Evolutionary conservation across 2,113 vertebrate genomes (phyloP).

Genomic region (Ptilorrhoa leucosticta): DNA sequence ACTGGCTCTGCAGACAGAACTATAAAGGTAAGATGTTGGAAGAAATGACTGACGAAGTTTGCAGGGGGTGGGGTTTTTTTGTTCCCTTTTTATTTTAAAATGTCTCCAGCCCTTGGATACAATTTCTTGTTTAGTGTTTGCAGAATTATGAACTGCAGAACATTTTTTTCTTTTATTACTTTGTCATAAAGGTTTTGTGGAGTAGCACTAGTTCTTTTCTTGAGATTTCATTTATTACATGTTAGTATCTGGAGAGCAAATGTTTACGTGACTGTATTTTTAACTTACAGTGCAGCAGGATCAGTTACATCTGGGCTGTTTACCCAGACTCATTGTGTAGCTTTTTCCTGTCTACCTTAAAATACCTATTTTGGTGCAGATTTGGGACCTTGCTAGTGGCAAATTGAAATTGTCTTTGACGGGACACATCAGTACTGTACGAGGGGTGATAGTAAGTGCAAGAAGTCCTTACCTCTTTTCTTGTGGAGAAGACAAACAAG

Average conservation of each 20-base stretch:
- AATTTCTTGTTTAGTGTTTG: background rate
- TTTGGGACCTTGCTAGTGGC: conserved; percentile 96
- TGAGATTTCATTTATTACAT: background rate
- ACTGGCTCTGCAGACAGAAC: conserved; percentile 97
- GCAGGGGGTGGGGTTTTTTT: fast-evolving
- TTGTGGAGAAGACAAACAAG: conserved; percentile 97
- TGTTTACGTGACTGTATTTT: background rate
- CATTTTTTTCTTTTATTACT: background rate
- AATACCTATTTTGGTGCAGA: conserved; percentile 72
- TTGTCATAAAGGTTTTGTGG: background rate
- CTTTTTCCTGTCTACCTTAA: background rate
- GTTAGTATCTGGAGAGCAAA: background rate
- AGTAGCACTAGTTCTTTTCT: background rate
- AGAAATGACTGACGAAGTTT: background rate
- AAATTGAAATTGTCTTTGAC: conserved; percentile 94
- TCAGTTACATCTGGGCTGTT: background rate
- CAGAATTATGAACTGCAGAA: background rate
- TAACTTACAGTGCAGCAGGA: background rate
- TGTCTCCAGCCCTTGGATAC: background rate
- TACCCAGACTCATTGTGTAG: background rate
- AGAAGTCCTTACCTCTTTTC: conserved; percentile 96
- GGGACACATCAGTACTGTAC: conserved; percentile 95
- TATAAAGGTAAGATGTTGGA: conserved; percentile 83
- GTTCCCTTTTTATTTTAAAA: background rate
- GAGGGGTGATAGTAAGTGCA: conserved; percentile 90